These are phyloP conservation scores for Cygnus buccinator DNA, from an alignment of 2,113 vertebrate species.

Conservation along the genomic window DNA sequence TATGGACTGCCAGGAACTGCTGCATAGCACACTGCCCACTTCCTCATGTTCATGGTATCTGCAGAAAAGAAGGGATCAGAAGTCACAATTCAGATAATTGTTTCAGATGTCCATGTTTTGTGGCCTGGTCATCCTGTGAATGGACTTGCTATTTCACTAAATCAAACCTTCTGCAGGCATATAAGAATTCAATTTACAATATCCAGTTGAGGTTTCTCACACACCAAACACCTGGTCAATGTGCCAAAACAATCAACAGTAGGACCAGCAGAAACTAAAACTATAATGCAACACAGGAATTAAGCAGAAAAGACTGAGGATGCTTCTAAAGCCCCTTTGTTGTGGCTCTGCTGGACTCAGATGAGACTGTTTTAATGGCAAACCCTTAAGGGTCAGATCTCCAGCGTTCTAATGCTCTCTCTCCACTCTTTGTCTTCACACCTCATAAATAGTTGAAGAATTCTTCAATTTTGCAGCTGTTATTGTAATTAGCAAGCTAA, in stretches of 20 bases:
- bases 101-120: background rate
- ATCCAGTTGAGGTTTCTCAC: background rate
- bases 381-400: background rate
- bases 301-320: background rate
- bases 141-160: background rate
- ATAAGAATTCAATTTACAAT: background rate
- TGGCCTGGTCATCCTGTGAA: background rate
- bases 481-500: constrained; percentile 35
- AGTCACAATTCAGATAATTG: background rate
- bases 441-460: constrained; percentile 32
- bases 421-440: background rate
- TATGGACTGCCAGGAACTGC: background rate
- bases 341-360: background rate
- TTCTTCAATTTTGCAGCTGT: constrained; percentile 15
- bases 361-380: background rate
- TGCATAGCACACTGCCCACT: background rate
- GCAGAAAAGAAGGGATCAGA: background rate
- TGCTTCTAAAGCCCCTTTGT: background rate
- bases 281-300: background rate
- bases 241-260: background rate
- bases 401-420: background rate
- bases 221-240: background rate
- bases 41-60: background rate
- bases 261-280: background rate
- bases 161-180: background rate